phyloP scores from a whole-genome alignment of 2,888 invertebrate species.

The Campaea margaritaria region DNA sequence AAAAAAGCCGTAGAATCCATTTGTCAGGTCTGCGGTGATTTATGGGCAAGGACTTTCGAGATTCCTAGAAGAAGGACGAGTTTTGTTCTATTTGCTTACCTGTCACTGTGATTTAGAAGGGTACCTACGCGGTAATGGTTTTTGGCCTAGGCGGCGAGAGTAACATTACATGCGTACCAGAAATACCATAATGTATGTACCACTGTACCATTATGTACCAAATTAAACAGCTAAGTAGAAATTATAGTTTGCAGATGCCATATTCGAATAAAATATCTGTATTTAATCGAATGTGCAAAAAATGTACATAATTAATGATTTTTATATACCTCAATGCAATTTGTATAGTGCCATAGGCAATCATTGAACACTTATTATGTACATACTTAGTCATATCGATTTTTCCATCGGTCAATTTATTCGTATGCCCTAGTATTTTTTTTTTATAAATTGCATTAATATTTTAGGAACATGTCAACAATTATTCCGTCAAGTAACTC shows the following conservation, averaged over 20 bases:
- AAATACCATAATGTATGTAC: conserved; percentile 31
- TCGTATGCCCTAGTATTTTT: too few relatives aligned
- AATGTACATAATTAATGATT: too few relatives aligned
- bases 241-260: too few relatives aligned
- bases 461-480: too few relatives aligned
- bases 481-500: conserved; percentile 7
- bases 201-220: background rate
- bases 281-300: too few relatives aligned
- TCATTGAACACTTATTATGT: too few relatives aligned
- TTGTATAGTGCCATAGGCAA: background rate
- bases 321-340: background rate
- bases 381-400: too few relatives aligned
- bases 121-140: conserved; percentile 54
- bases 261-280: too few relatives aligned
- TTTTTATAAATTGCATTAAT: too few relatives aligned
- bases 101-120: conserved; percentile 82
- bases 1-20: conserved; percentile 84
- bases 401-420: too few relatives aligned
- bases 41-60: conserved; percentile 79
- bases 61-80: conserved; percentile 80
- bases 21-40: conserved; percentile 82
- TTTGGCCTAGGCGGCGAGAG: conserved; percentile 42
- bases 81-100: conserved; percentile 85
- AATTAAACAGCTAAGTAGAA: too few relatives aligned
- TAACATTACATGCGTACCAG: conserved; percentile 10